These are phyloP conservation scores for Colletes collaris DNA, from an alignment of 2,888 invertebrate species.

Conservation along the genomic window DNA sequence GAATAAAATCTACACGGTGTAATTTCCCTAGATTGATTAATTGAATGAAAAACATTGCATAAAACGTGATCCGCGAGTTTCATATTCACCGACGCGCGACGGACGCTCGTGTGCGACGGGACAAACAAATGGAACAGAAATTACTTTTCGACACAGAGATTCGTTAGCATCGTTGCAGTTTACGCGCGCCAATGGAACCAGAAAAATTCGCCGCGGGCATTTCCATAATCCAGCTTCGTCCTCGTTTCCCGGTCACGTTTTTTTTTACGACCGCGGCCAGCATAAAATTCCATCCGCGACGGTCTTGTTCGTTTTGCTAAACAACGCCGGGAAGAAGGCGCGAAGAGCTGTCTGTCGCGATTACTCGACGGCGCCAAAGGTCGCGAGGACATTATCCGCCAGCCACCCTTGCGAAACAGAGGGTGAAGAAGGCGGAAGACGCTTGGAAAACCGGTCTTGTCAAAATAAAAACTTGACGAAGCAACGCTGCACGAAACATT, in stretches of 20 bases:
- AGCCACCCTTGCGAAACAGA: too few relatives aligned
- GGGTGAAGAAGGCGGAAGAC: background rate
- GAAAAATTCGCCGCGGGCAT: constrained; percentile 27
- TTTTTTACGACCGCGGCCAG: constrained; percentile 43
- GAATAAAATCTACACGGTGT: too few relatives aligned
- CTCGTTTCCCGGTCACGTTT: constrained; percentile 50
- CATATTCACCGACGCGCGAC: background rate
- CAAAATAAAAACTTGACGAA: too few relatives aligned
- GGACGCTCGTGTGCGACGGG: too few relatives aligned
- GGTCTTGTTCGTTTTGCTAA: constrained; percentile 61
- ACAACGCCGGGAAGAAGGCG: constrained; percentile 46
- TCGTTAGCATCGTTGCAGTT: constrained; percentile 24
- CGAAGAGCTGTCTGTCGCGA: constrained; percentile 48
- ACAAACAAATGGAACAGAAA: constrained; percentile 16
- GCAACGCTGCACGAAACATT: too few relatives aligned
- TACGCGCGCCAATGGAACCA: constrained; percentile 14
- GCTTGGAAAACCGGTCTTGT: background rate
- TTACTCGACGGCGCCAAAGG: constrained; percentile 46
- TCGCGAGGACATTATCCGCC: constrained; percentile 65
- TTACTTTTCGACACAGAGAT: constrained; percentile 22
- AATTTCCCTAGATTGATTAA: too few relatives aligned
- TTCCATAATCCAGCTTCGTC: constrained; percentile 62
- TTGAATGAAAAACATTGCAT: background rate
- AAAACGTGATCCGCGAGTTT: background rate
- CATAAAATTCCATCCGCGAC: constrained; percentile 58